Evolutionary conservation across 2,888 invertebrate species (phyloP).

Genomic region (Amaurobius ferox): DNA sequence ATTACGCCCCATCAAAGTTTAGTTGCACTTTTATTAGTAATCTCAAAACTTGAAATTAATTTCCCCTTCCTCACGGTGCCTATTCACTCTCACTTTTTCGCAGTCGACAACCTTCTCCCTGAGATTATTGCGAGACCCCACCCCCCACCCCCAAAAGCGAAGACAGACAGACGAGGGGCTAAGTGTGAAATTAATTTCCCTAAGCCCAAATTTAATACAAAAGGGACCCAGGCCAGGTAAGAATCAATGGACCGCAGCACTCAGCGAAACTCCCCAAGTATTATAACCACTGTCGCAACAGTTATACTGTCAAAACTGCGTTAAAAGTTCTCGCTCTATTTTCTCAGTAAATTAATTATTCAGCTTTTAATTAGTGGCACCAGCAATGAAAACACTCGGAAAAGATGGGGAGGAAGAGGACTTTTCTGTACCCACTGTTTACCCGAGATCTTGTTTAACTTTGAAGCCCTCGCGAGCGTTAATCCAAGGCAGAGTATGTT

Average conservation of each 20-base stretch:
- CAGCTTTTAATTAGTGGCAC: conserved; percentile 67
- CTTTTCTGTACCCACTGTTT: conserved; percentile 69
- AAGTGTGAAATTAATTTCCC: conserved; percentile 60
- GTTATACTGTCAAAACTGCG: conserved; percentile 67
- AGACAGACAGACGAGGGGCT: background rate
- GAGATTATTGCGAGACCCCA: background rate
- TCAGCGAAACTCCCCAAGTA: conserved; percentile 44
- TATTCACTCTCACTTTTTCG: background rate
- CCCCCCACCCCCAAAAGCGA: background rate
- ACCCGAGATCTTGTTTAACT: conserved; percentile 69
- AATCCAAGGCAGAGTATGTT: conserved; percentile 51
- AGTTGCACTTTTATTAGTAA: background rate
- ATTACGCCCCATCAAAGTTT: background rate
- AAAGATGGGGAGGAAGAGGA: conserved; percentile 59
- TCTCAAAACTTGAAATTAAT: conserved; percentile 6
- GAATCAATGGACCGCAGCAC: conserved; percentile 49
- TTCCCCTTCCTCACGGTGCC: background rate
- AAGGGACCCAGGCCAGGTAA: conserved; percentile 30
- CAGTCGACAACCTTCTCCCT: background rate
- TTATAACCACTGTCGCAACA: conserved; percentile 66
- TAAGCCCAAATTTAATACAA: conserved; percentile 64
- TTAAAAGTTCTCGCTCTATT: conserved; percentile 71
- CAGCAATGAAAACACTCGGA: conserved; percentile 68
- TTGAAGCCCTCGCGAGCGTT: conserved; percentile 34
- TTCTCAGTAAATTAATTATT: conserved; percentile 72